Percentiles rank a stretch among this genome's conserved stretches.
phyloP scores from a whole-genome alignment of 35 echinoderm and acorn worm genomes.

The Heliocidaris erythrogramma region DNA sequence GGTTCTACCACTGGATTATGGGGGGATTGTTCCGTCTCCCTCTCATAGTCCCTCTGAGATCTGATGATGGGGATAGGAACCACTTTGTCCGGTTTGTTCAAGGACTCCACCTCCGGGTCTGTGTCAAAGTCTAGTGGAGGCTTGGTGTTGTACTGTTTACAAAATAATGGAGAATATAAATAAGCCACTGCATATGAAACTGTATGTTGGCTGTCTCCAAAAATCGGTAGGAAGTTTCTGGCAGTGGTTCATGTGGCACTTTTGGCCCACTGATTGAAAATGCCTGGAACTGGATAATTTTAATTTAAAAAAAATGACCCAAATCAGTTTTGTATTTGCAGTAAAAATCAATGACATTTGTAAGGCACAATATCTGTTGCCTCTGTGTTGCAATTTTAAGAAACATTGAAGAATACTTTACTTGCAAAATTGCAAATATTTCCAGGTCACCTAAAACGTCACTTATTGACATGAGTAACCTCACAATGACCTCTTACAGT shows the following conservation, averaged over 20 bases:
- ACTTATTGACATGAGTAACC: no score
- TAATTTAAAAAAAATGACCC: no score
- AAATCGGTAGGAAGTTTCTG: neutral
- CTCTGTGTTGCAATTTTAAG: no score
- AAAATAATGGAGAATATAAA: neutral
- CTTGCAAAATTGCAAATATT: no score
- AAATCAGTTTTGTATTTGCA: no score
- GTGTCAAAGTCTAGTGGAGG: slow-evolving; percentile 92
- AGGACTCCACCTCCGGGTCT: slow-evolving; percentile 89
- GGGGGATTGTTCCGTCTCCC: slow-evolving; percentile 96
- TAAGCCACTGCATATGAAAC: neutral
- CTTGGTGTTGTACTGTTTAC: slow-evolving; percentile 61
- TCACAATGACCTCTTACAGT: no score
- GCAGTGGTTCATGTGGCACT: neutral
- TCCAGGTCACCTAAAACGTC: no score
- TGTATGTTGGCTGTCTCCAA: neutral
- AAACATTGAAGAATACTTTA: no score
- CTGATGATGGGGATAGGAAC: slow-evolving; percentile 95
- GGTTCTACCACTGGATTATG: slow-evolving; percentile 96
- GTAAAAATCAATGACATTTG: no score
- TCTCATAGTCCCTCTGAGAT: slow-evolving; percentile 86
- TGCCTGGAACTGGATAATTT: no score
- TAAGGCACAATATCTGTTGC: no score
- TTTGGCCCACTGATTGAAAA: neutral
- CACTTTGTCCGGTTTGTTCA: slow-evolving; percentile 88